phyloP scores from a whole-genome alignment of 2,888 invertebrate species.

The Rambutsinella grinnellia region DNA sequence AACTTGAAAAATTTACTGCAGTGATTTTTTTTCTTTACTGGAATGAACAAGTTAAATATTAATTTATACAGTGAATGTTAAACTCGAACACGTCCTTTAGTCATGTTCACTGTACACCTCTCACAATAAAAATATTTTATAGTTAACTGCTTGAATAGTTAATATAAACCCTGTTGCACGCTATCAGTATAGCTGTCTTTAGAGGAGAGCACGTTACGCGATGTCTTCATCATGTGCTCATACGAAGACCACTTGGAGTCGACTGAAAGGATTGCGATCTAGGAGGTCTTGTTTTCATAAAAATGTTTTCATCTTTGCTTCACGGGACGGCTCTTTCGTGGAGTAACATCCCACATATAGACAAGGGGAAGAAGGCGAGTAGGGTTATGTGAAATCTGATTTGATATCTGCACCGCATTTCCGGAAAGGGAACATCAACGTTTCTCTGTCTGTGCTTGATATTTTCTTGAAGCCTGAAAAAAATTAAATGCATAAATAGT shows the following conservation, averaged over 20 bases:
- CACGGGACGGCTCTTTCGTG: neutral
- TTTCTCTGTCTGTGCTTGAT: neutral
- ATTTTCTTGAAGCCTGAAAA: too few species aligned
- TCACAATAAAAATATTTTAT: too few species aligned
- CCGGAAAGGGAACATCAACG: too few species aligned
- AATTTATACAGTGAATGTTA: too few species aligned
- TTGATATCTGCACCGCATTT: neutral
- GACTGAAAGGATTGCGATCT: constrained; percentile 26
- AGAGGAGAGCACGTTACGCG: neutral
- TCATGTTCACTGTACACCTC: too few species aligned
- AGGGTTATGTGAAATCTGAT: neutral
- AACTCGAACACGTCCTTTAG: too few species aligned
- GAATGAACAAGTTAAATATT: too few species aligned
- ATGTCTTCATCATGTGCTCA: neutral
- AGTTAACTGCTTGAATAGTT: too few species aligned
- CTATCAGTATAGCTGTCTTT: neutral
- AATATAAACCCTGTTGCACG: constrained; percentile 47
- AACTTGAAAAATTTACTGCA: too few species aligned
- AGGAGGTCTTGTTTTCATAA: constrained; percentile 29
- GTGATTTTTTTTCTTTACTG: too few species aligned
- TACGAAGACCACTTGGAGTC: constrained; percentile 46
- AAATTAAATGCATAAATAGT: neutral
- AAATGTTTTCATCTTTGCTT: neutral
- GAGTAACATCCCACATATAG: neutral
- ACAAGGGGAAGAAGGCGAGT: neutral